Percentiles rank a stretch among this genome's conserved stretches.
Conservation (phyloP, 1,140 invertebrate species). For the Centruroides sculpturatus region DNA sequence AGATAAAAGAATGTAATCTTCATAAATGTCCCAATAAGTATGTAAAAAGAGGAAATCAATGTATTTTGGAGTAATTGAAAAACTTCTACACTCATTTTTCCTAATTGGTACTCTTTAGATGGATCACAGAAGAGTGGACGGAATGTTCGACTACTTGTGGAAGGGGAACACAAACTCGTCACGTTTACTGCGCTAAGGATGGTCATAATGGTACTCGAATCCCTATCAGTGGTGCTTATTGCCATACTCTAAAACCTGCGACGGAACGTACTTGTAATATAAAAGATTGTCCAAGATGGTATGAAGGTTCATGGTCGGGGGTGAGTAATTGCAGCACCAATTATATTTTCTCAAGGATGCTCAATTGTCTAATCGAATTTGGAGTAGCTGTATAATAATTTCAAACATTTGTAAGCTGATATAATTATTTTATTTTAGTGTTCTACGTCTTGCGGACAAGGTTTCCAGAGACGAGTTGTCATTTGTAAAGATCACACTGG, state of each 20-base stretch:
- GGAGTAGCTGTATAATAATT: background rate
- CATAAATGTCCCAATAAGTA: constrained; percentile 75
- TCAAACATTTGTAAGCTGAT: background rate
- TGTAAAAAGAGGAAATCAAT: constrained; percentile 26
- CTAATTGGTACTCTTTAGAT: constrained; percentile 40
- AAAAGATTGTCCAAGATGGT: constrained; percentile 66
- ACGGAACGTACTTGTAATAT: constrained; percentile 62
- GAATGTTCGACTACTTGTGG: constrained; percentile 65
- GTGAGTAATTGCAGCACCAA: constrained; percentile 39
- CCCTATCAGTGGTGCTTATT: constrained; percentile 41
- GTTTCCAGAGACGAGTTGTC: constrained; percentile 61
- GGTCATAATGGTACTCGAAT: constrained; percentile 42
- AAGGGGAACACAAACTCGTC: constrained; percentile 52
- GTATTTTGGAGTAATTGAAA: background rate
- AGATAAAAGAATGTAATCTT: constrained; percentile 62
- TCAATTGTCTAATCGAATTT: background rate
- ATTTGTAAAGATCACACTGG: constrained; percentile 48
- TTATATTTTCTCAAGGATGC: background rate
- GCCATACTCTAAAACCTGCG: constrained; percentile 53
- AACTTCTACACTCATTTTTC: background rate
- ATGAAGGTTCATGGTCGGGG: constrained; percentile 65
- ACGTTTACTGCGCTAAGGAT: constrained; percentile 59
- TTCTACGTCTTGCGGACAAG: constrained; percentile 61
- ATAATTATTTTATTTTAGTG: constrained; percentile 41
- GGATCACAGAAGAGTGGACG: constrained; percentile 74